Base-by-base conservation (phyloP, 1,140 invertebrate genomes). In the Drosophila elegans region DNA sequence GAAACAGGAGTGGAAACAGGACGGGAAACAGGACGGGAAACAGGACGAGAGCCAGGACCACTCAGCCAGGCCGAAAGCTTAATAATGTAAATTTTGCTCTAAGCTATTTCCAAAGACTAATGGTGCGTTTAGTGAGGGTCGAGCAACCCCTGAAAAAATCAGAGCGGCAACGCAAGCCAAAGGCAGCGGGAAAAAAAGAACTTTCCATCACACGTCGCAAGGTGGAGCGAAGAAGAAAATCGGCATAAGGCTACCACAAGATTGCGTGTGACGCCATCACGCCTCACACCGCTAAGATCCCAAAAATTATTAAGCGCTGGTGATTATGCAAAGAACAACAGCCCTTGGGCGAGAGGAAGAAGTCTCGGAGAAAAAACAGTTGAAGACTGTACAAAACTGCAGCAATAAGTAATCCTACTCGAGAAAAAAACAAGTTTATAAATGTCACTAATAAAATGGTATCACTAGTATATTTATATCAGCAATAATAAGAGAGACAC, bases 71-170 rank as follows among this genome's bases (percentile, higher is more conserved):
- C 53, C 74, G 54, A 80, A 71, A 89, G 84, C 84, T 89, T 89
- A 89, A 89, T 89, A 89, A 89, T 89, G 84, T 89, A 89, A 89
- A 89, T 89, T 89, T 84, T 62, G 51, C 77, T 90, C 80, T 89
- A 89, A 89, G 84, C 84, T 84, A 89, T 89, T 89, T 89, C 80
- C 80, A 89, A 89, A 89, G 84, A 89, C 84, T 89, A 89, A 89
- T 89, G 84, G 85, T 75, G 80, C 84, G 84, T 89, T 89, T 84
- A 89, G 82, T 78, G 46, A 59, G 39, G 53, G 57, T 36, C 68
- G 56, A 68, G 61, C 83, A 77, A 73, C 76, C 83, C 78, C 77
- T 41, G 55, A 66, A 51, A 62, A 69, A 68, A 68, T 54, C 55
- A 66, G 32, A 78, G 52, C 12, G 38, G 21, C 42, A 29, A 48